phyloP scores from a whole-genome alignment of 2,797 vertebrate genomes.

The Somateria mollissima region DNA sequence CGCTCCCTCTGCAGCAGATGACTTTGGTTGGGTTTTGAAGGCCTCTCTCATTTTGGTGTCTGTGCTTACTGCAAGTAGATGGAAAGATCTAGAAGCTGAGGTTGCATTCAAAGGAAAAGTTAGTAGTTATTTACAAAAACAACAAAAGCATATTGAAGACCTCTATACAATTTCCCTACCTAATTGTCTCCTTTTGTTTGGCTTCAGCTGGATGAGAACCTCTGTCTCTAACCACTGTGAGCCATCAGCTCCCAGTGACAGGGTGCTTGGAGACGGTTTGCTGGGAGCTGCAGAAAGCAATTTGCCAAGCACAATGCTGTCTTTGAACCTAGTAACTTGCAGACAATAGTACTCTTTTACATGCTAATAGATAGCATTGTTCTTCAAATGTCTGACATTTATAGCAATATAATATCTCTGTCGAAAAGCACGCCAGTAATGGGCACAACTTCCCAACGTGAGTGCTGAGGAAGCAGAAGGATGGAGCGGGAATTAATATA shows the following conservation, averaged over 20 bases:
- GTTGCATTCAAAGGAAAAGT: background rate
- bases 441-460: background rate
- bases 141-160: background rate
- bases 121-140: background rate
- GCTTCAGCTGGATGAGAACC: background rate
- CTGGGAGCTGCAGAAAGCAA: slow-evolving; percentile 20
- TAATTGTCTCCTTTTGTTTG: background rate
- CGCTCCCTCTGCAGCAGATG: no score
- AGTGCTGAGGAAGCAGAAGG: background rate
- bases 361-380: slow-evolving; percentile 57
- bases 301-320: slow-evolving; percentile 8
- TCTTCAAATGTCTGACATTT: slow-evolving; percentile 57
- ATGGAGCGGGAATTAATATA: slow-evolving; percentile 13
- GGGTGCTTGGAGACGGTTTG: background rate
- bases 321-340: slow-evolving; percentile 30
- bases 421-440: background rate
- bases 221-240: background rate
- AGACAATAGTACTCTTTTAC: slow-evolving; percentile 44
- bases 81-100: background rate
- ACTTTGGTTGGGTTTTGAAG: background rate
- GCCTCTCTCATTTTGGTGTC: background rate
- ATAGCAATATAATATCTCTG: slow-evolving; percentile 8
- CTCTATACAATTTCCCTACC: background rate
- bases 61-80: background rate
- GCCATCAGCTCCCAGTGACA: background rate